Conservation (phyloP, 2,113 vertebrate genomes). For the Pseudois nayaur region DNA sequence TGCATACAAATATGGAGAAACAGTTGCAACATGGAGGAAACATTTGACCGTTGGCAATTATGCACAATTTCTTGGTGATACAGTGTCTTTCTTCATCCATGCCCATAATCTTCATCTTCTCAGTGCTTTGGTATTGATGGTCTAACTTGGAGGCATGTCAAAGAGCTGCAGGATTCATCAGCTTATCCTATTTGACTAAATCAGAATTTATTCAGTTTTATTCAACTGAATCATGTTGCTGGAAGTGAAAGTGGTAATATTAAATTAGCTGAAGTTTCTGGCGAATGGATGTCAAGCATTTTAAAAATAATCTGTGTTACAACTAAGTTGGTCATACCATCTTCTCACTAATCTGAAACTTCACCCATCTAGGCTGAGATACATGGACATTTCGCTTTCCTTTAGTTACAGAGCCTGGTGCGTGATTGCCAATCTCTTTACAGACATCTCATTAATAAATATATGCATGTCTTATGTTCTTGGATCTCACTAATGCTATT, state of each 20-base stretch:
- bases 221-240: background rate
- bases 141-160: background rate
- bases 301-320: constrained; percentile 1
- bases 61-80: background rate
- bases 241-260: background rate
- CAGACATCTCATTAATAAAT: background rate
- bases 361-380: background rate
- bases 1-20: background rate
- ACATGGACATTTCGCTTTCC: background rate
- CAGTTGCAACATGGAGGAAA: background rate
- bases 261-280: background rate
- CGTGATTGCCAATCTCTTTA: background rate
- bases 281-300: background rate
- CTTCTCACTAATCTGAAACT: background rate
- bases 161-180: background rate
- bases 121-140: background rate
- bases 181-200: background rate
- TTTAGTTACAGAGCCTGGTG: background rate
- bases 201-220: background rate
- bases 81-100: background rate
- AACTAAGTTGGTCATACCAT: background rate
- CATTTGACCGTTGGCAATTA: background rate
- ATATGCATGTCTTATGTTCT: background rate
- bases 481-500: background rate
- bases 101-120: background rate